A percentile compares a stretch with the other conserved stretches of the same genome.
Evolutionary conservation across 2,888 invertebrate species (phyloP).

Genomic region (Leptopilina myrica): DNA sequence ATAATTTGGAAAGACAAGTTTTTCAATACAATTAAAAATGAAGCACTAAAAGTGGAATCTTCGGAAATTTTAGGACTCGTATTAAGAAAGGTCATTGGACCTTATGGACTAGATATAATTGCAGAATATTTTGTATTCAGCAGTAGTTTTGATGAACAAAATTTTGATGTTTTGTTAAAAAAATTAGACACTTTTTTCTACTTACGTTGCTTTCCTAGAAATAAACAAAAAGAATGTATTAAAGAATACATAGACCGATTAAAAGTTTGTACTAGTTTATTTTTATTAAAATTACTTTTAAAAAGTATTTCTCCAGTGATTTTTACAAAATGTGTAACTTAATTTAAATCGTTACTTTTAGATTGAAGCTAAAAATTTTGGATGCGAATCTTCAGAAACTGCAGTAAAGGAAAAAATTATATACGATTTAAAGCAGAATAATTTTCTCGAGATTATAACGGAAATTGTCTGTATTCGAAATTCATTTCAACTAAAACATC

Average conservation of each 20-base stretch:
- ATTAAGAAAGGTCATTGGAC: conserved; percentile 6
- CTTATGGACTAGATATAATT: conserved; percentile 11
- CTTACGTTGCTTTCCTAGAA: conserved; percentile 17
- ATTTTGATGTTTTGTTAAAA: background rate
- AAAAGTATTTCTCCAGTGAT: background rate
- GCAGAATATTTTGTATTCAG: conserved; percentile 11
- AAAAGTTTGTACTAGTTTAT: background rate
- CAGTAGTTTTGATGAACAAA: background rate
- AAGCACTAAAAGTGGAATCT: background rate
- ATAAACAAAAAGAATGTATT: background rate
- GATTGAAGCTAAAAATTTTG: conserved; percentile 12
- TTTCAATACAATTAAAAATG: background rate
- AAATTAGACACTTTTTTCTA: conserved; percentile 8
- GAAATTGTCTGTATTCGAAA: conserved; percentile 26
- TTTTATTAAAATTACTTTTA: background rate
- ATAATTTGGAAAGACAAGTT: conserved; percentile 23
- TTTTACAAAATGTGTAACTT: background rate
- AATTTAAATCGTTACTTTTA: background rate
- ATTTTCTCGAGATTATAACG: conserved; percentile 17
- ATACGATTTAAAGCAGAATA: conserved; percentile 19
- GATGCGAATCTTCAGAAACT: background rate
- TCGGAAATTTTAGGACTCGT: background rate
- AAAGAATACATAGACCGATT: conserved; percentile 22
- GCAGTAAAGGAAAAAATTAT: conserved; percentile 28
- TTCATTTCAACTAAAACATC: conserved; percentile 3